Evolutionary conservation across 2,113 vertebrate genomes (phyloP).

Genomic region (Sceloporus undulatus): DNA sequence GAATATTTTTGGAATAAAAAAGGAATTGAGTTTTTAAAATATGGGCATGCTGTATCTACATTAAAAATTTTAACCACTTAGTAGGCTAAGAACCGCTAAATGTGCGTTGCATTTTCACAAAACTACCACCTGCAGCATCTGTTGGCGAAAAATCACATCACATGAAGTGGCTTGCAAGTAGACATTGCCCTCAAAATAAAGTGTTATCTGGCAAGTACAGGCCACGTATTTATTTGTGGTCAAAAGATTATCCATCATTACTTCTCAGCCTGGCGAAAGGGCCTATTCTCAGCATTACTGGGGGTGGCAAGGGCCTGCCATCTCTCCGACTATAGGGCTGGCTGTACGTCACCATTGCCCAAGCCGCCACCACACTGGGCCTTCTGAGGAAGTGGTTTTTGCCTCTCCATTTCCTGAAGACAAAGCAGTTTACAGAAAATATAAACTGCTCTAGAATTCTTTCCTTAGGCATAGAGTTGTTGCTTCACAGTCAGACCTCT

Average conservation of each 20-base stretch:
- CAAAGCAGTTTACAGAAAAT: neutral
- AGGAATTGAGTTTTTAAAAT: neutral
- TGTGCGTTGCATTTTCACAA: neutral
- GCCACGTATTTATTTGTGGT: neutral
- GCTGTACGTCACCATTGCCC: neutral
- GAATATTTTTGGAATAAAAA: neutral
- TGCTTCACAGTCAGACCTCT: neutral
- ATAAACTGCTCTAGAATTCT: neutral
- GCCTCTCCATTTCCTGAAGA: constrained; percentile 19
- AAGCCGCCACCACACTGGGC: neutral
- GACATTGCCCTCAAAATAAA: neutral
- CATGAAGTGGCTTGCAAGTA: neutral
- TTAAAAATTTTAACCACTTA: neutral
- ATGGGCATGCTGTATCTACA: neutral
- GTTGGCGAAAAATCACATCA: neutral
- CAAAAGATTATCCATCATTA: neutral
- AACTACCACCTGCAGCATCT: neutral
- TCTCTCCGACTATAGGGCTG: neutral
- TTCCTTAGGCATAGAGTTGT: neutral
- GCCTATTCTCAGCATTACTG: neutral
- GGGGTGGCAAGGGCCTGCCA: too few relatives aligned
- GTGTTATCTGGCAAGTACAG: neutral
- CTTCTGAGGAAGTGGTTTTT: constrained; percentile 41
- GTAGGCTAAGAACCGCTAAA: neutral
- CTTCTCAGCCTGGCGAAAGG: neutral